Base-by-base conservation (phyloP, 1,140 invertebrate species). In the Elymnias hypermnestra region DNA sequence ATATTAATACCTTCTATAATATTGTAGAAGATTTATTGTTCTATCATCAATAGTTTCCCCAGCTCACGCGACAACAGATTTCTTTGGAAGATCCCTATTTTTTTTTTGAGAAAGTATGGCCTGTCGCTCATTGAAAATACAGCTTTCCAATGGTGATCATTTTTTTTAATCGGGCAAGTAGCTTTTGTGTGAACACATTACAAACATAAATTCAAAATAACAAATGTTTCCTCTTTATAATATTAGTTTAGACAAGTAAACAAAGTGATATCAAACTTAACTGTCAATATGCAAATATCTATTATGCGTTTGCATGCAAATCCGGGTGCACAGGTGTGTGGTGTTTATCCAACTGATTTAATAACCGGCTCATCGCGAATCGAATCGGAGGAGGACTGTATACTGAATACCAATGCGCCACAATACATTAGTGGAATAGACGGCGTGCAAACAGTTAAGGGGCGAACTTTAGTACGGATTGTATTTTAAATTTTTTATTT, bases 291-390 rank as follows among this genome's bases (percentile, higher is more conserved):
- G 49, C 49, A 52, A 45, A 52, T 52, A 42, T 35, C 43, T 21
- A 45, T 52, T 35, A 10, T 45, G 31, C 47, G 40, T 47, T 41
- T 45, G 44, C 57, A 67, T 67, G 60, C 58, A 62, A 63, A 72
- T 69, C 39, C 63, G 39, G 55, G 42, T 53, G 42, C 63, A 53
- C 66, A 70, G 69, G 63, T 73, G 65, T 68, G 41, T 67, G 51
- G 47, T 65, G 66, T 72, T 75, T 78, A 71, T 63, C 61, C 65
- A 63, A 61, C 63, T 73, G 72, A 75, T 78, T 75, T 75, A 75
- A 78, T 75, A 75, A 75, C 69, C 66, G 61, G 63, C 67, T 74
- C 62, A 74, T 72, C 65, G 66, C 54, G 63, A 59, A 72, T 72
- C 65, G 63, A 73, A 75, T 72, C 57, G 33, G 33, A 21, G 33